Evolutionary conservation across 2,888 invertebrate species (phyloP), one percentile per base, ranked within the genome.

Genomic region (Clistopyga incitator): DNA sequence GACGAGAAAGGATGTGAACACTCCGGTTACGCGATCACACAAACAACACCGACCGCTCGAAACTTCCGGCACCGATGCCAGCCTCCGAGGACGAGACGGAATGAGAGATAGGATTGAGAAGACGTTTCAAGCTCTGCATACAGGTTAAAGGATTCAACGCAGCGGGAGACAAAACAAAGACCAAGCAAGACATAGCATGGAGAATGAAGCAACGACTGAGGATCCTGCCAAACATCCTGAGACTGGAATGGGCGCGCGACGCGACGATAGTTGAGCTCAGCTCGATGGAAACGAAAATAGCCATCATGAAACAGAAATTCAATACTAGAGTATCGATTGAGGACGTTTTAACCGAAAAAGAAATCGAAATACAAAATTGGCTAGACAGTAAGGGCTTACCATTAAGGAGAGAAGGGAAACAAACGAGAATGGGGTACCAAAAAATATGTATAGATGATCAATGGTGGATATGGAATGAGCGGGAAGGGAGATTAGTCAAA

Each of bases 401-500:
- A n/a, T n/a, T 56, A 38, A 20, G 45, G 54, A 18, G 45, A 11
- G n/a, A 29, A n/a, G 61, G 61, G n/a, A 34, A 29, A 29, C 29
- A 29, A n/a, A 34, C 10, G 0, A 64, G 13, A 38, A 50, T n/a
- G 15, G 50, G 52, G 2, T 65, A 64, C 15, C 25, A 45, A 54
- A 65, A 64, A 76, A 65, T 65, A 25, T 65, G 76, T 29, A 64
- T 76, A 76, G 47, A 76, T n/a, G 64, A 20, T 15, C 11, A 2
- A 1, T 76, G 76, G 76, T 29, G 18, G 50, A 10, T 47, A 15
- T 76, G 76, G 76, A 64, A 76, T 13, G 76, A 76, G 47, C 20
- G 38, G 25, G 29, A 18, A 65, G 76, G 65, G 18, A 52, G 52
- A 25, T n/a, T 23, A 13, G 76, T 13, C 11, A 34, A 47, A 47